phyloP scores from a whole-genome alignment of 2,888 invertebrate genomes.

The Pteria penguin region DNA sequence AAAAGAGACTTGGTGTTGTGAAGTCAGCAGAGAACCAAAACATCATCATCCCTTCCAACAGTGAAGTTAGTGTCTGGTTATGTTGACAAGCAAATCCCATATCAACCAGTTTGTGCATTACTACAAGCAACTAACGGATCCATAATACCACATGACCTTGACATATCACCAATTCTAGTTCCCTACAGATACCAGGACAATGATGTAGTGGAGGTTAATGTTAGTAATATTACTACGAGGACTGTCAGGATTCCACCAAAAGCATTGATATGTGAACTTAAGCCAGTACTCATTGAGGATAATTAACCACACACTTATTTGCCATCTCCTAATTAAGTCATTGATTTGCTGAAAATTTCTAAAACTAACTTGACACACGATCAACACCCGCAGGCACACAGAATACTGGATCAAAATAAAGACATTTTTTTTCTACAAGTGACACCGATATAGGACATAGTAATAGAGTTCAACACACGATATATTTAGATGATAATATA shows the following conservation, averaged over 20 bases:
- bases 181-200: not conserved
- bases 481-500: not conserved
- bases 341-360: not conserved
- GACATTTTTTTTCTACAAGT: constrained; percentile 9
- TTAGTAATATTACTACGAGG: not conserved
- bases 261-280: constrained; percentile 15
- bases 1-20: not conserved
- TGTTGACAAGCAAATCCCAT: constrained; percentile 2
- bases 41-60: constrained; percentile 17
- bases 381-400: too few relatives aligned
- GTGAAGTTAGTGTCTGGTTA: not conserved
- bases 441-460: constrained; percentile 2
- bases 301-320: not conserved
- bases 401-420: not conserved
- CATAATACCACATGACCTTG: constrained; percentile 12
- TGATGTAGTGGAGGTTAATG: not conserved
- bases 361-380: not conserved
- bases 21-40: constrained; percentile 7
- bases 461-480: not conserved
- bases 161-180: constrained; percentile 5
- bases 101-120: not conserved
- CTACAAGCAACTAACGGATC: not conserved
- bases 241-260: constrained; percentile 12
- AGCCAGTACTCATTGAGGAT: constrained; percentile 6
- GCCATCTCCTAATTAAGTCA: not conserved